Evolutionary conservation across 1,140 invertebrate genomes (phyloP).

Genomic region (Dendrolimus punctatus): DNA sequence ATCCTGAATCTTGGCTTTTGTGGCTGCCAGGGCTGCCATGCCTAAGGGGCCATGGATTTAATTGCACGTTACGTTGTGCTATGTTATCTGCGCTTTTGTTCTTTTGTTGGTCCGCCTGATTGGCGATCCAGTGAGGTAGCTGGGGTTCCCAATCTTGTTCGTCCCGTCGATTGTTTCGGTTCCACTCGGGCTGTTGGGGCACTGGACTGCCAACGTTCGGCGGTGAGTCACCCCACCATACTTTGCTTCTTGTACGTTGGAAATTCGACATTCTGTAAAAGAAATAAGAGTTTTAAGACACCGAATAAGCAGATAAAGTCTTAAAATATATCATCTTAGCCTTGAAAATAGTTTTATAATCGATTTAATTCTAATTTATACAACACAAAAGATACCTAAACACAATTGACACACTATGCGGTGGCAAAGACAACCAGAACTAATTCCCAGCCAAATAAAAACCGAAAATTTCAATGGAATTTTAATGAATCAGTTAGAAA

Average conservation of each 20-base stretch:
- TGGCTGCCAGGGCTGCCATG: slow-evolving; percentile 77
- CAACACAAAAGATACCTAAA: too few relatives aligned
- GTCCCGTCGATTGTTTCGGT: slow-evolving; percentile 42
- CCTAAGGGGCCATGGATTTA: slow-evolving; percentile 69
- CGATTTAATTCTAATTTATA: too few relatives aligned
- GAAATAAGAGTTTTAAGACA: slow-evolving; percentile 24
- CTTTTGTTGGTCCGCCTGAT: slow-evolving; percentile 46
- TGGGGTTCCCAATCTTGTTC: slow-evolving; percentile 67
- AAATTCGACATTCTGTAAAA: slow-evolving; percentile 73
- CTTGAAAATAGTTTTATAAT: too few relatives aligned
- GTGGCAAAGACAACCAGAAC: too few relatives aligned
- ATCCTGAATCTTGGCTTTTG: slow-evolving; percentile 84
- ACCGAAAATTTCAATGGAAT: too few relatives aligned
- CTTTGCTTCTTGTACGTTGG: slow-evolving; percentile 79
- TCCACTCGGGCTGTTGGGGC: slow-evolving; percentile 45
- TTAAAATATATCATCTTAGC: too few relatives aligned
- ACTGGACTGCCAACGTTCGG: slow-evolving; percentile 62
- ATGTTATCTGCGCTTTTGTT: slow-evolving; percentile 52
- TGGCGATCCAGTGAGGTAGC: slow-evolving; percentile 65
- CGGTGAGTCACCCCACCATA: slow-evolving; percentile 77
- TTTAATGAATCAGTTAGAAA: too few relatives aligned
- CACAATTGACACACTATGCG: too few relatives aligned
- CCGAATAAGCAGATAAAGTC: too few relatives aligned
- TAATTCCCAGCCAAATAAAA: too few relatives aligned
- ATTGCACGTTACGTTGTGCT: slow-evolving; percentile 37